Evolutionary conservation across 2,113 vertebrate species (phyloP).

Genomic region (Strigops habroptila): DNA sequence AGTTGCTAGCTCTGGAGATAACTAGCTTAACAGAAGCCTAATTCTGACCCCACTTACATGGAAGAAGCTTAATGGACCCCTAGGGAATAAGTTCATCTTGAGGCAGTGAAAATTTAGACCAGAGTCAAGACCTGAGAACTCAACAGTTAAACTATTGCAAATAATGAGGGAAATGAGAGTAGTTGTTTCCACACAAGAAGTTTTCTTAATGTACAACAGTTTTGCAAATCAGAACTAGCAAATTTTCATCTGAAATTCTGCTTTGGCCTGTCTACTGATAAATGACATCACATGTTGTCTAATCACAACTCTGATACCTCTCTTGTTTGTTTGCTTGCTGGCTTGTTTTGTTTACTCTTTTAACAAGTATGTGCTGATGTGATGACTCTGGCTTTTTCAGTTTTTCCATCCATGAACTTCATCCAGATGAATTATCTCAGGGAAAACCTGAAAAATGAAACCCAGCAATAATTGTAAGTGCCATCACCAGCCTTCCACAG

Average conservation of each 20-base stretch:
- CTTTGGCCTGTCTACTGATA: not conserved
- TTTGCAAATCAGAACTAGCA: not conserved
- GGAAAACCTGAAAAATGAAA: not conserved
- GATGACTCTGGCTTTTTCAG: not conserved
- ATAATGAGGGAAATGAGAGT: not conserved
- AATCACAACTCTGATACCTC: not conserved
- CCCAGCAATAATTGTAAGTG: fast-evolving
- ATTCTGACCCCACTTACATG: constrained; percentile 16
- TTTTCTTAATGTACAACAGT: not conserved
- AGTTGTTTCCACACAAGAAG: not conserved
- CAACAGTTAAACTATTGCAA: not conserved
- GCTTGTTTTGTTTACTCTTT: not conserved
- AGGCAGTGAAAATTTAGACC: constrained; percentile 23
- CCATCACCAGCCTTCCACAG: not conserved
- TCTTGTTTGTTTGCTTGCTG: not conserved
- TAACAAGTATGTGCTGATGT: not conserved
- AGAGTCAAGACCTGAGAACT: not conserved
- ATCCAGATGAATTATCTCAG: not conserved
- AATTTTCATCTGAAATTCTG: not conserved
- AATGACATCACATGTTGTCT: not conserved
- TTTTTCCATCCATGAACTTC: not conserved
- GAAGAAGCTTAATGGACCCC: not conserved
- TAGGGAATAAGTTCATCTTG: not conserved
- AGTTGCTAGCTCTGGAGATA: not conserved
- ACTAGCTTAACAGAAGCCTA: not conserved